Conservation (phyloP, 1,140 invertebrate genomes). For the Cydia strobilella region DNA sequence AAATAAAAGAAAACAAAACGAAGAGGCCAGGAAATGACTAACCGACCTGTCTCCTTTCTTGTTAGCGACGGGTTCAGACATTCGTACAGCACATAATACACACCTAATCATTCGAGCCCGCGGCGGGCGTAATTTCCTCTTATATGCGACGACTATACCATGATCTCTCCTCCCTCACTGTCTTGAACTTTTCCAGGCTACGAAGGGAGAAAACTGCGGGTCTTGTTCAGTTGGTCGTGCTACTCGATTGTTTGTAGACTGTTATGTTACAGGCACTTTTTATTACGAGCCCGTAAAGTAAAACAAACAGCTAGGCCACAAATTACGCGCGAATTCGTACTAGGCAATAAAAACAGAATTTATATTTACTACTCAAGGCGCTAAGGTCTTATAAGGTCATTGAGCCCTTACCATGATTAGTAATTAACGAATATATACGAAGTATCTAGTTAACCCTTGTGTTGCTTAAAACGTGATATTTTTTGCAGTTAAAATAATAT, state of each 20-base stretch:
- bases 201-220: background rate
- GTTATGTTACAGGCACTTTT: conserved; percentile 46
- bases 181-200: background rate
- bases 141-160: conserved; percentile 26
- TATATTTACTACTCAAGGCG: conserved; percentile 34
- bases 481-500: too few species aligned
- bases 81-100: conserved; percentile 39
- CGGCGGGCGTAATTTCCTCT: conserved; percentile 40
- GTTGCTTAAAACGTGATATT: too few species aligned
- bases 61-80: conserved; percentile 28
- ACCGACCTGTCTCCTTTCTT: background rate
- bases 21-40: conserved; percentile 1
- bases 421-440: background rate
- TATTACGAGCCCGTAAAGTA: conserved; percentile 46
- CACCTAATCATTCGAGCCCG: conserved; percentile 44
- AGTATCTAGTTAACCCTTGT: background rate
- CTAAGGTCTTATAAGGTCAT: conserved; percentile 30
- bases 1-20: background rate
- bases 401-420: background rate
- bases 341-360: conserved; percentile 35
- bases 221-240: conserved; percentile 15
- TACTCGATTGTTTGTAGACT: conserved; percentile 39
- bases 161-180: conserved; percentile 4
- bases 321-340: conserved; percentile 38
- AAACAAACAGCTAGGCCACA: conserved; percentile 42